A percentile compares a stretch with the other conserved stretches of the same genome.
Evolutionary conservation across 2,113 vertebrate species (phyloP).

Genomic region (human (Homo sapiens)): DNA sequence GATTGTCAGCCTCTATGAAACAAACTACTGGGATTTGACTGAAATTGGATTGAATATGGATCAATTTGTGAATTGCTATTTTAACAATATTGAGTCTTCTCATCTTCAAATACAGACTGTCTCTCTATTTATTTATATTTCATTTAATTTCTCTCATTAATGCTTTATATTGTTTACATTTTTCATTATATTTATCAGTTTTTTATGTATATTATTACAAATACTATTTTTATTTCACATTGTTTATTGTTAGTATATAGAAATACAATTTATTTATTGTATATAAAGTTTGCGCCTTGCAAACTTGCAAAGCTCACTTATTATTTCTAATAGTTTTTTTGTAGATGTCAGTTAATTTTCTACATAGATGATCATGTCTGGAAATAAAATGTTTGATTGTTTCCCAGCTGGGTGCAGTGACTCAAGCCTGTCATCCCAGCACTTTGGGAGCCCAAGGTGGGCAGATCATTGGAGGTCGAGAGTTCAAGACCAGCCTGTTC

Average conservation of each 20-base stretch:
- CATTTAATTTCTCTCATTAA: background rate
- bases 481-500: no score
- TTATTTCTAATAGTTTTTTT: background rate
- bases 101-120: background rate
- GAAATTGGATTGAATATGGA: background rate
- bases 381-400: background rate
- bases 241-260: background rate
- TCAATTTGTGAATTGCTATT: background rate
- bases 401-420: no score
- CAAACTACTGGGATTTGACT: background rate
- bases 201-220: background rate
- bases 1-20: background rate
- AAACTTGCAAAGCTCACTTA: constrained; percentile 14
- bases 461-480: no score
- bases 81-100: background rate
- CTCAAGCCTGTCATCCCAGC: no score
- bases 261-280: background rate
- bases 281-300: background rate
- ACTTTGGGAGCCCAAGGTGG: no score
- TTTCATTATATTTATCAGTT: background rate
- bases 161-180: background rate
- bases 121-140: background rate
- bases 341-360: background rate
- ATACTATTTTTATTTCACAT: background rate
- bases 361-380: background rate